Base-by-base conservation (phyloP, 2,797 vertebrate genomes). In the Erithacus rubecula region DNA sequence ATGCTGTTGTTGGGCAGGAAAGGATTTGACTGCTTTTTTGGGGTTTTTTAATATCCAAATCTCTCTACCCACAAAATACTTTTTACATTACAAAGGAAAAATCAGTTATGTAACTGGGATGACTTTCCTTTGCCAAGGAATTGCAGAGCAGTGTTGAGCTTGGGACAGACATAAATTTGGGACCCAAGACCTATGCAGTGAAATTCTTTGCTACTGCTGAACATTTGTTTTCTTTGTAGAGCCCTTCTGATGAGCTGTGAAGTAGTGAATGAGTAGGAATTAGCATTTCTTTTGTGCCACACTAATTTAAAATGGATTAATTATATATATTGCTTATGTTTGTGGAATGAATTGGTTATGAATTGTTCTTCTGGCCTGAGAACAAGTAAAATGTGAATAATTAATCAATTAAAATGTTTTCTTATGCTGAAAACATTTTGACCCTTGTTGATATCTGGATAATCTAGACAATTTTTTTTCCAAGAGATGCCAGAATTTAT, bases 11-110 rank as follows among this genome's bases (percentile, higher is more conserved):
- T 63, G 89, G 53, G 58, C 88, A 96, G 91, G 87, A 67, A 83
- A 70, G 70, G 47, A 64, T 93, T 74, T 55, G 59, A 41, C 56
- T 49, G 23, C 47, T 81, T 83, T 80, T 86, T 90, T 36, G 6
- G 65, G 36, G 10, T 64, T 84, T 68, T 74, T 93, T 24, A 88
- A 71, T 89, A 84, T 68, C 80, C 74, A 91, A 86, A 94, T 94
- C 81, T 63, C 78, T 90, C 78, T 93, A 80, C 89, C 90, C 95
- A 87, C 95, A 90, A 93, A 97, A 96, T 95, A 83, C 46, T 94
- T 97, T 90, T 82, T 94, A 94, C 49, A 83, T 93, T 89, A 94
- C 93, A 94, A 96, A 95, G 91, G 71, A 93, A 94, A 93, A 96
- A 74, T 76, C 56, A 74, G 91, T 96, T 96, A 94, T 94, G 83